Percentiles rank a stretch among this genome's conserved stretches.
Evolutionary conservation across 2,113 vertebrate genomes (phyloP).

Genomic region (Eptatretus burgeri): DNA sequence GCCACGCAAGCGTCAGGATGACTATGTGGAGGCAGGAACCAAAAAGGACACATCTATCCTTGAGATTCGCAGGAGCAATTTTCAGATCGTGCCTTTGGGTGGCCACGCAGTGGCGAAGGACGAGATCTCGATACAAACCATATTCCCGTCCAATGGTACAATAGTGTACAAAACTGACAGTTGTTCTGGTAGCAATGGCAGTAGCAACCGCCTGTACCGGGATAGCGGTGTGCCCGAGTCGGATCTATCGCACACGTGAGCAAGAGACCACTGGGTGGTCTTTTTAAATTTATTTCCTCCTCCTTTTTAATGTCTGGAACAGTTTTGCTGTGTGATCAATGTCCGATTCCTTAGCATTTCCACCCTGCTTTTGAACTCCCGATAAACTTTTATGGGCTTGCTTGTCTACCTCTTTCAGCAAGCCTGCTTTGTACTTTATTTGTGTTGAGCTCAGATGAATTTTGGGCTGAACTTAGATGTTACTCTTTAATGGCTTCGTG

Average conservation of each 20-base stretch:
- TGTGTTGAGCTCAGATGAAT: no score
- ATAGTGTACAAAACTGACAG: conserved; percentile 34
- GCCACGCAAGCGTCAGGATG: conserved; percentile 31
- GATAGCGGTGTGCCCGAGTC: conserved; percentile 51
- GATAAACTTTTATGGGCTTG: background rate
- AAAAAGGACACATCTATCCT: conserved; percentile 72
- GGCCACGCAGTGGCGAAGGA: conserved; percentile 20
- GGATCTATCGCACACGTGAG: conserved; percentile 65
- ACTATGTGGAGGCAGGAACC: conserved; percentile 59
- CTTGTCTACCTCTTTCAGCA: no score
- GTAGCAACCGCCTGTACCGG: conserved; percentile 49
- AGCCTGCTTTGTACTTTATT: no score
- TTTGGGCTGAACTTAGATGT: no score
- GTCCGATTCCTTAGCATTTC: background rate
- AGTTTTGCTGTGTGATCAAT: conserved; percentile 1
- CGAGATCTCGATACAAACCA: conserved; percentile 62
- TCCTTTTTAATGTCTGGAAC: background rate
- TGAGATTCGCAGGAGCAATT: conserved; percentile 35
- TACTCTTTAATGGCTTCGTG: no score
- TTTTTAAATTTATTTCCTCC: background rate
- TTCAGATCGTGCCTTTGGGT: conserved; percentile 48
- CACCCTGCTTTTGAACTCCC: background rate
- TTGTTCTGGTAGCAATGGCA: conserved; percentile 31
- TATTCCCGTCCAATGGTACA: conserved; percentile 63
- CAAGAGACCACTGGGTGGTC: conserved; percentile 7